Percentiles rank a stretch among this genome's conserved stretches.
phyloP scores from a whole-genome alignment of 2,888 invertebrate species.

The Epistrophe eligans region DNA sequence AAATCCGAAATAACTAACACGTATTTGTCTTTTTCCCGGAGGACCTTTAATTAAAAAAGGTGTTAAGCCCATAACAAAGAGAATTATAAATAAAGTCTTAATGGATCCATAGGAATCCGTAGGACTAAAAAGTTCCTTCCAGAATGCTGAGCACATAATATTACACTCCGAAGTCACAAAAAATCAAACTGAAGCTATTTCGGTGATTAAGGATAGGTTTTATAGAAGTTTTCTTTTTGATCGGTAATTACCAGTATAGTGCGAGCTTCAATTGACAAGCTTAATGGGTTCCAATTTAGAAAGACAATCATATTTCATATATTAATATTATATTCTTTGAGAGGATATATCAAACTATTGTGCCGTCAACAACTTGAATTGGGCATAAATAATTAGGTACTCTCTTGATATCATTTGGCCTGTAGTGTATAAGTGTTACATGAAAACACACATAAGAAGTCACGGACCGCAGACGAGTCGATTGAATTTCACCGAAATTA shows the following conservation, averaged over 20 bases:
- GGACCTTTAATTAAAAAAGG: conserved; percentile 80
- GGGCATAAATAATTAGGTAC: conserved; percentile 40
- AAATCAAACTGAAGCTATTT: conserved; percentile 32
- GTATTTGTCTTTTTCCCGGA: conserved; percentile 76
- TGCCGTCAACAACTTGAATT: conserved; percentile 5
- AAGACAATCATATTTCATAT: conserved; percentile 33
- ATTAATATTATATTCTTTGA: conserved; percentile 18
- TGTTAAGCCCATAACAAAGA: conserved; percentile 81
- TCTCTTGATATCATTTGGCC: conserved; percentile 36
- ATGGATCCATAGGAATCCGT: conserved; percentile 81
- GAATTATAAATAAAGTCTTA: conserved; percentile 79
- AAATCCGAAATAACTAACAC: conserved; percentile 79
- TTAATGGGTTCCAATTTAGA: conserved; percentile 34
- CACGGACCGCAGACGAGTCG: background rate
- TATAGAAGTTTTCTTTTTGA: conserved; percentile 33
- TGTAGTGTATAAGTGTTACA: conserved; percentile 19
- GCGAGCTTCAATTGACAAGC: conserved; percentile 35
- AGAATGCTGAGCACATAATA: conserved; percentile 66
- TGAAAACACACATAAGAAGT: background rate
- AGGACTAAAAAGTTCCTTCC: conserved; percentile 79
- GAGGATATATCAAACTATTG: conserved; percentile 23
- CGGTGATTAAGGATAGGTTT: conserved; percentile 15
- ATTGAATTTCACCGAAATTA: conserved; percentile 48
- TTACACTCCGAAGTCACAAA: background rate
- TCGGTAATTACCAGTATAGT: conserved; percentile 27